Conservation (phyloP, 2,797 vertebrate species). For the Saguinus oedipus region DNA sequence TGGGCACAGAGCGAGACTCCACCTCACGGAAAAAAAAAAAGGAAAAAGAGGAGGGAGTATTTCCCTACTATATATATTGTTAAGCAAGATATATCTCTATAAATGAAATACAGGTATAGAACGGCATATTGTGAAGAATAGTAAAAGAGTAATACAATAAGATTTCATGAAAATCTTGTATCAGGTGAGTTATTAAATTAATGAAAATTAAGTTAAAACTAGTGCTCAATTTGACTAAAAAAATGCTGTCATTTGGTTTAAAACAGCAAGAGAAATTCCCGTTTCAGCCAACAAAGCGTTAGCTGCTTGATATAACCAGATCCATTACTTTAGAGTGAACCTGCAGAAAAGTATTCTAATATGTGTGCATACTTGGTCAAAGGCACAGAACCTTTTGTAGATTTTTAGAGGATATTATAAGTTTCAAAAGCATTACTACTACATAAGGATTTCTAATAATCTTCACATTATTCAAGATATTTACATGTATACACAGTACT, state of each 20-base stretch:
- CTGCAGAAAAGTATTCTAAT: neutral
- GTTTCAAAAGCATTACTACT: neutral
- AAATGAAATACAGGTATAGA: neutral
- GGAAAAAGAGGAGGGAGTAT: neutral
- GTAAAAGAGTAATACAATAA: neutral
- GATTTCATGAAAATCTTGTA: neutral
- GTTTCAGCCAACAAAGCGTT: neutral
- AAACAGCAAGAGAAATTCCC: neutral
- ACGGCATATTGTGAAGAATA: neutral
- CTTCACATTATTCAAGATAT: neutral
- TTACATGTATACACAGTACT: neutral
- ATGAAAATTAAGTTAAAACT: neutral
- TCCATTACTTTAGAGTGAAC: neutral
- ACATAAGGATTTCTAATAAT: neutral
- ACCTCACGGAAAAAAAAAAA: neutral
- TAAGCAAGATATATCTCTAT: neutral
- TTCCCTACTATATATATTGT: neutral
- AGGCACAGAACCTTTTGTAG: neutral
- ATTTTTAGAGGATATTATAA: neutral
- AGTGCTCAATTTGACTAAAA: neutral
- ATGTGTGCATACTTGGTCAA: neutral
- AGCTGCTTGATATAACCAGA: neutral
- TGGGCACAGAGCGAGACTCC: too few species aligned
- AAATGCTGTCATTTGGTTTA: neutral
- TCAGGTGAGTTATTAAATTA: neutral